Base-by-base conservation (phyloP, 1,140 invertebrate genomes). In the Eulimnadia texana region DNA sequence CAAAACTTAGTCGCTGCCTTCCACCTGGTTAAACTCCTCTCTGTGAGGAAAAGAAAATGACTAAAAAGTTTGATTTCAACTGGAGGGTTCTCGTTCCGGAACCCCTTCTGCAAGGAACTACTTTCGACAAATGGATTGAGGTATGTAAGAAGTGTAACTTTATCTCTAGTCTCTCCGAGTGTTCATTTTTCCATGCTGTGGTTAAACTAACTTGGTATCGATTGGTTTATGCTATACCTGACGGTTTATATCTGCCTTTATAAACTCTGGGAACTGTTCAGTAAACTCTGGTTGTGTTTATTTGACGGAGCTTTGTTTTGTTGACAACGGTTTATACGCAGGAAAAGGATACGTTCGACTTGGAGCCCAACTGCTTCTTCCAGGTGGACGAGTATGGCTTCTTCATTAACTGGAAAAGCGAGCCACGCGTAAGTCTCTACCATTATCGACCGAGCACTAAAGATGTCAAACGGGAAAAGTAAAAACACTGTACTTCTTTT, bases 401-500 rank as follows among this genome's bases (percentile, higher is more conserved):
- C 78, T 99, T 98, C 76, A 90, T 99, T 64, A 95, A 94, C 72
- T 99, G 94, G 95, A 96, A 98, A 74, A 94, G 92, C 71, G 93
- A 97, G 66, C 88, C 88, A 63, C 83, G 83, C 79, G 94, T 97
- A 75, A 79, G 80, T 66, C 25, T 29, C 27, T 24, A 58, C 28
- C 20, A 19, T 33, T 49, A 54, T 16, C 11, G 25, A 11, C 22
- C 1, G 1, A 16, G 11, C 11, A 28, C 19, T 49, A 29, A 25
- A 62, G 22, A 54, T 1, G 52, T 1, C 22, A 54, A 16, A 11
- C 3, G 20, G 16, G 3, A 1, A 27, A 50, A 25, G 22, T 16
- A 11, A 9, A 16, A 24, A 6, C 27, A 1, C 1, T n/a, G 60
- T 22, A 2, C 42, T 64, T 50, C 71, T 70, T 71, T 80, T 80